Evolutionary conservation across 2,888 invertebrate genomes (phyloP).

Genomic region (Drosophila paranaensis): DNA sequence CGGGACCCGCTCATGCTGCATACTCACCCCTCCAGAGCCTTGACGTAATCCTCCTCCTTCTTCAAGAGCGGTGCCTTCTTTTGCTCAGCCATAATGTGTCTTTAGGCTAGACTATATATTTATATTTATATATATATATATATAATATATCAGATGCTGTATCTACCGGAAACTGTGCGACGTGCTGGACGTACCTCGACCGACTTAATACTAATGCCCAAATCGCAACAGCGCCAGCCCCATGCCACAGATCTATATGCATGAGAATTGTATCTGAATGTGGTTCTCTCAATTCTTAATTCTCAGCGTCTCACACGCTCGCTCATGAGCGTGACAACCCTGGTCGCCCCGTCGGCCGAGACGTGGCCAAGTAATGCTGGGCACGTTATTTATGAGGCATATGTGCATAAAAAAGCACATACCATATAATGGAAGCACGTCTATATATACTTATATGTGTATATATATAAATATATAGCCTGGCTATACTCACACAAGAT

Average conservation of each 20-base stretch:
- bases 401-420: slow-evolving; percentile 71
- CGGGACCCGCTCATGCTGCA: no score
- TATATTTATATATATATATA: slow-evolving; percentile 28
- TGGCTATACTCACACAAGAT: slow-evolving; percentile 30
- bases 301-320: background rate
- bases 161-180: slow-evolving; percentile 74
- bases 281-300: slow-evolving; percentile 10
- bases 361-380: slow-evolving; percentile 72
- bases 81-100: slow-evolving; percentile 83
- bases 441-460: slow-evolving; percentile 27
- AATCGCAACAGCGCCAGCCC: slow-evolving; percentile 48
- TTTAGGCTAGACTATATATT: slow-evolving; percentile 25
- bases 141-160: slow-evolving; percentile 30
- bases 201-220: slow-evolving; percentile 80
- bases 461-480: slow-evolving; percentile 46
- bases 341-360: slow-evolving; percentile 36
- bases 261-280: slow-evolving; percentile 4
- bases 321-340: slow-evolving; percentile 57
- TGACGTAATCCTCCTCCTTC: slow-evolving; percentile 84
- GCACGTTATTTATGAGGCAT: slow-evolving; percentile 75
- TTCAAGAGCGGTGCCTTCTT: slow-evolving; percentile 84
- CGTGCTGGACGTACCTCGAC: slow-evolving; percentile 81
- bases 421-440: slow-evolving; percentile 70
- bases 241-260: slow-evolving; percentile 56
- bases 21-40: slow-evolving; percentile 83